Evolutionary conservation across 2,888 invertebrate genomes (phyloP), one percentile per base, ranked within the genome.

Genomic region (Agrilus cyanescens): DNA sequence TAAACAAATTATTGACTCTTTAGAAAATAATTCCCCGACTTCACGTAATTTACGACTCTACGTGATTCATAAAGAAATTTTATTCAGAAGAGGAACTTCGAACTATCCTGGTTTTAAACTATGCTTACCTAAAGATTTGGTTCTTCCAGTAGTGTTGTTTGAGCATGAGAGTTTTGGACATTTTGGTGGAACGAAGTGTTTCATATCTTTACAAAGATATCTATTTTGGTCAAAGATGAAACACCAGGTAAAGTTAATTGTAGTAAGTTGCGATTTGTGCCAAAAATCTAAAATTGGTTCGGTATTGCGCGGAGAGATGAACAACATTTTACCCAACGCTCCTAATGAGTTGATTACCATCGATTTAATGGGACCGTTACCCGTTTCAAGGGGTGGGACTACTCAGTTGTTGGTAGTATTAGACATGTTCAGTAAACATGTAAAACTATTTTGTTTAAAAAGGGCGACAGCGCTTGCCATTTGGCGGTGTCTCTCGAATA

Each of bases 341-440:
- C 14, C 6, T 3, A 38, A 36, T n/a, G 33, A 46, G 12, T 15
- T 46, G 12, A 31, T 48, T 3, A 40, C 49, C 8, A 25, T 47
- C 3, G 49, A 49, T 34, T 35, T 49, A 10, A 44, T 38, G 12
- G 50, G 48, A 10, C 50, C 48, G 4, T 20, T 50, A 6, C 44
- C 46, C 2, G 30, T 10, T 15, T 30, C 38, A 8, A 12, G 40
- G n/a, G 38, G 40, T 3, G 45, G 45, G 1, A 38, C 36, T 1
- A 13, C 20, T 1, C 47, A 47, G 18, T 38, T 50, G 12, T 44
- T 50, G 5, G 50, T 49, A 1, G 32, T 46, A 4, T 4, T 43
- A 3, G 46, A 49, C 16, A 20, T 46, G 2, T 50, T 48, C 36
- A 40, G 49, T 2, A 50, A 50, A 40, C 46, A 35, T 32, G 32